Base-by-base conservation (phyloP, 2,888 invertebrate genomes). In the Actias luna region DNA sequence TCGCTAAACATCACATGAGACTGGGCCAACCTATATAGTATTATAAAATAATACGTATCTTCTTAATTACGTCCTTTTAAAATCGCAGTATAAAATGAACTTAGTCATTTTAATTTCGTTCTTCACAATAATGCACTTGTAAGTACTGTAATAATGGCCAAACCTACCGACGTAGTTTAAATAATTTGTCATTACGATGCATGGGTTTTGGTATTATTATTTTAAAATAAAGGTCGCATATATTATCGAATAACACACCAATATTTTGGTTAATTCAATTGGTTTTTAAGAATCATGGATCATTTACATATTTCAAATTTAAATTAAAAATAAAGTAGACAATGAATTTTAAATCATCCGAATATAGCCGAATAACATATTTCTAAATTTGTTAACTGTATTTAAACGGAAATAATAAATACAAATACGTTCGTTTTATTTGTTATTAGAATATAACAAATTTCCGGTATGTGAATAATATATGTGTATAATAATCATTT, bases 221-320 rank as follows among this genome's bases (percentile, higher is more conserved):
- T 18, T n/a, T n/a, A n/a, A 18, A 18, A 42, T 42, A 42, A 42
- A 42, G 65, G 63, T 65, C 64, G 61, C 65, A 69, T 58, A 58
- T 36, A 58, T 61, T 65, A 64, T 61, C 39, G 14, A 64, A 62
- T 55, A 58, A 42, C 57, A 16, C 31, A 39, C 55, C 60, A 22
- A 35, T 33, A 22, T 58, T 58, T 58, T 22, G 36, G 7, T 36
- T 1, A 58, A 18, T 36, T 58, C 22, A 46, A 46, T 46, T 46
- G 18, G 22, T 2, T 5, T 22, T 46, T 22, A 46, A 46, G 18
- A 46, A 46, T 22, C 10, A 22, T 18, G 22, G 18, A 22, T 14
- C 5, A 46, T 18, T 46, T 46, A 18, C 22, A 22, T 46, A 46
- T 46, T 22, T 18, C 22, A 22, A 42, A 42, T n/a, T n/a, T n/a